Evolutionary conservation across 2,113 vertebrate genomes (phyloP).

Genomic region (Brienomyrus longianalis): DNA sequence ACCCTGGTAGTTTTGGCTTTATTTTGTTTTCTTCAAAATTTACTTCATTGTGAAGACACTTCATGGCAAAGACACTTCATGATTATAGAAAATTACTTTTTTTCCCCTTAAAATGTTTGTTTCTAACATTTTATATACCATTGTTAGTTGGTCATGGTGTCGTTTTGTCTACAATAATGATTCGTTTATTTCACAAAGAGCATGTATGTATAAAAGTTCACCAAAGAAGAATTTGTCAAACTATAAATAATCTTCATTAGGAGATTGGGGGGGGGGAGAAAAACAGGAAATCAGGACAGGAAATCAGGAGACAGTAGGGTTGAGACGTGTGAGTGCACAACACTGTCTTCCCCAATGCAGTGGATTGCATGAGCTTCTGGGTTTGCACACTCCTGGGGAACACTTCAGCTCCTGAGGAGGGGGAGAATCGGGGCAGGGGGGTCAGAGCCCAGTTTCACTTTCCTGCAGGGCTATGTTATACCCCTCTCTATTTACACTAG

Average conservation of each 20-base stretch:
- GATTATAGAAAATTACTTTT: constrained; percentile 1
- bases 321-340: neutral
- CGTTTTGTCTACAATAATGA: neutral
- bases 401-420: constrained; percentile 43
- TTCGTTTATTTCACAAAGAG: constrained; percentile 2
- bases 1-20: neutral
- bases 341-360: neutral
- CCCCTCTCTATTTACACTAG: neutral
- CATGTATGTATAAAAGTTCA: constrained; percentile 9
- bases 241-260: neutral
- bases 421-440: neutral
- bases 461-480: neutral
- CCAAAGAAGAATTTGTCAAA: neutral
- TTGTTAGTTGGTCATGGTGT: neutral
- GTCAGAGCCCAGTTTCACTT: neutral
- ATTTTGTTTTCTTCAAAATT: neutral
- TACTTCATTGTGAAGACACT: neutral
- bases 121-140: neutral
- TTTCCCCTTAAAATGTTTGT: neutral
- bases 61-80: neutral
- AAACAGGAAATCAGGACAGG: neutral
- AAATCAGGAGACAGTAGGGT: constrained; percentile 3
- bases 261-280: neutral
- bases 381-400: constrained; percentile 41
- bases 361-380: constrained; percentile 25